phyloP scores from a whole-genome alignment of 2,888 invertebrate genomes.

The Chaetoderma sp. region DNA sequence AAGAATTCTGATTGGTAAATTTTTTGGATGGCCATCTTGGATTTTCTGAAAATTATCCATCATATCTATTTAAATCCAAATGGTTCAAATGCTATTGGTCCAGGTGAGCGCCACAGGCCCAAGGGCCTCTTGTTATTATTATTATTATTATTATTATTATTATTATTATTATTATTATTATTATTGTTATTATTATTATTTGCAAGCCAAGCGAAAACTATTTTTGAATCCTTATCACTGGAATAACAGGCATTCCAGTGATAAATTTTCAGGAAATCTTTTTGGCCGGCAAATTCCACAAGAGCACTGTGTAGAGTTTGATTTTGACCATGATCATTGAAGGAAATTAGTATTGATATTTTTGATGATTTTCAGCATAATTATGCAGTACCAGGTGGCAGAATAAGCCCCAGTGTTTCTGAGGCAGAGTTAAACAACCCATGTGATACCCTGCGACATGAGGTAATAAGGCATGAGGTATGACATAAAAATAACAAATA shows the following conservation, averaged over 20 bases:
- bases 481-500: too few relatives aligned
- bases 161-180: not conserved
- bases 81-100: too few relatives aligned
- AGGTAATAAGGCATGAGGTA: slow-evolving; percentile 67
- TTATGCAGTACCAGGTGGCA: slow-evolving; percentile 72
- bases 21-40: too few relatives aligned
- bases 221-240: not conserved
- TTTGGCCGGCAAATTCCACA: not conserved
- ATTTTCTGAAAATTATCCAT: too few relatives aligned
- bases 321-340: too few relatives aligned
- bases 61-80: too few relatives aligned
- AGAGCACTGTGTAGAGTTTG: too few relatives aligned
- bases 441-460: slow-evolving; percentile 74
- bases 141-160: not conserved
- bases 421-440: slow-evolving; percentile 68
- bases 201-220: too few relatives aligned
- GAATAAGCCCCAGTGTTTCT: slow-evolving; percentile 76
- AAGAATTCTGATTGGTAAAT: too few relatives aligned
- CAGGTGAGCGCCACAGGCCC: too few relatives aligned
- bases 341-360: too few relatives aligned
- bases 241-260: not conserved
- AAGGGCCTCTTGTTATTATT: too few relatives aligned
- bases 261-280: not conserved
- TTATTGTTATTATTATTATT: not conserved
- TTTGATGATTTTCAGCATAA: slow-evolving; percentile 52